Conservation (phyloP, 2,888 invertebrate genomes). For the Hirtodrosophila confusa region DNA sequence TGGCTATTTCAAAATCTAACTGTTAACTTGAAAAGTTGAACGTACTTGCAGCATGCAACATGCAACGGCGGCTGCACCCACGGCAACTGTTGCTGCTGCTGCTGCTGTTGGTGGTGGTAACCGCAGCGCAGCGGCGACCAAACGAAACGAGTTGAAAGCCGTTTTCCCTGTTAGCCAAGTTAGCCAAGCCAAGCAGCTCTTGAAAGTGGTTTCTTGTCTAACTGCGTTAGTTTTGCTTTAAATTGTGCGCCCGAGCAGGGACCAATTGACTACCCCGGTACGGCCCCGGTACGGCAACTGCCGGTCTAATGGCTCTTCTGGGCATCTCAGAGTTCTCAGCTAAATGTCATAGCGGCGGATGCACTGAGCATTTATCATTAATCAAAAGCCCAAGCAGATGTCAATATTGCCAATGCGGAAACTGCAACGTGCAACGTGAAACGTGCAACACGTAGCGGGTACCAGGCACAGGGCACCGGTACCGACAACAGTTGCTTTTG, state of each 20-base stretch:
- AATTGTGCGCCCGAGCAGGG: conserved; percentile 66
- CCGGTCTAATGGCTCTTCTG: conserved; percentile 58
- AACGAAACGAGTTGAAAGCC: conserved; percentile 75
- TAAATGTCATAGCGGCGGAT: conserved; percentile 76
- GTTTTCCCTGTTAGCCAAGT: conserved; percentile 77
- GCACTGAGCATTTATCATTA: conserved; percentile 75
- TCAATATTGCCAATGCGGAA: conserved; percentile 72
- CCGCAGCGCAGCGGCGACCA: conserved; percentile 37
- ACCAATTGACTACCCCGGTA: conserved; percentile 24
- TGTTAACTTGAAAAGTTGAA: conserved; percentile 79
- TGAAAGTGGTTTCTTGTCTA: conserved; percentile 78
- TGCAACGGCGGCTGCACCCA: conserved; percentile 74
- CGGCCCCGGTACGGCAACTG: conserved; percentile 7
- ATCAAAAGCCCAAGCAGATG: conserved; percentile 72
- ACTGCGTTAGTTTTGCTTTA: conserved; percentile 79
- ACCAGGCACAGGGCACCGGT: conserved; percentile 23
- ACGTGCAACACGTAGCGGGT: conserved; percentile 15
- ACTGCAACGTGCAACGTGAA: conserved; percentile 30
- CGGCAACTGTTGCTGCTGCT: conserved; percentile 51
- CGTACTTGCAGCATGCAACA: conserved; percentile 78
- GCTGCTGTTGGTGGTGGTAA: conserved; percentile 11
- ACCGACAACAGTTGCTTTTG: conserved; percentile 22
- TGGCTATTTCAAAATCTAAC: conserved; percentile 80
- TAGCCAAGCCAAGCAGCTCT: conserved; percentile 57
- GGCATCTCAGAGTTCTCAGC: conserved; percentile 32